Percentiles rank a stretch among this genome's conserved stretches.
Evolutionary conservation across 2,888 invertebrate species (phyloP).

Genomic region (Eupithecia vulgata): DNA sequence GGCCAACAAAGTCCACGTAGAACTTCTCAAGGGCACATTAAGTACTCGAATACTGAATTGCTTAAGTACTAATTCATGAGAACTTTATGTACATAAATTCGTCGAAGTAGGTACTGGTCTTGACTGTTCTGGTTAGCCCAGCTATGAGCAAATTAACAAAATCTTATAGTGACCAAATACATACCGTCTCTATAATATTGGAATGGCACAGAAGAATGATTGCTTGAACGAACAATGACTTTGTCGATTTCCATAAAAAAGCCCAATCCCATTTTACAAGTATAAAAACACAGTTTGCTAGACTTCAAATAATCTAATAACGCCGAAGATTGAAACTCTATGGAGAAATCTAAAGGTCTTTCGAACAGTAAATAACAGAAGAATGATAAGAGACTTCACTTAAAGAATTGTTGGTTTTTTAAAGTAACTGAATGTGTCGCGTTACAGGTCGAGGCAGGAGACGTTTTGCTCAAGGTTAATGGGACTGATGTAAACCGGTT

Average conservation of each 20-base stretch:
- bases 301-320: conserved; percentile 19
- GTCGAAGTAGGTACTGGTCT: neutral
- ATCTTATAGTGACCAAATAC: neutral
- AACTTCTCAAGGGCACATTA: conserved; percentile 35
- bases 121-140: neutral
- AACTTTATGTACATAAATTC: neutral
- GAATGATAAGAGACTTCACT: neutral
- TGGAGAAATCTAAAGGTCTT: conserved; percentile 1
- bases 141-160: neutral
- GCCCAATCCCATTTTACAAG: neutral
- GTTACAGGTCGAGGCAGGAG: conserved; percentile 96
- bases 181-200: no score
- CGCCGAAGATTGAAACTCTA: conserved; percentile 2
- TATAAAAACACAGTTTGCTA: conserved; percentile 7
- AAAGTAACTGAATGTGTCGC: conserved; percentile 58
- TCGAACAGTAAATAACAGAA: neutral
- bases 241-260: neutral
- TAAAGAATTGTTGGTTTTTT: neutral
- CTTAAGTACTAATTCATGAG: neutral
- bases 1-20: conserved; percentile 28
- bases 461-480: conserved; percentile 96
- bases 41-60: conserved; percentile 19
- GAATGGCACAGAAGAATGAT: neutral
- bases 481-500: conserved; percentile 96
- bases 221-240: neutral